A percentile compares a stretch with the other conserved stretches of the same genome.
phyloP scores from a whole-genome alignment of 2,797 vertebrate species.

The Dendrocincla tyrannina region DNA sequence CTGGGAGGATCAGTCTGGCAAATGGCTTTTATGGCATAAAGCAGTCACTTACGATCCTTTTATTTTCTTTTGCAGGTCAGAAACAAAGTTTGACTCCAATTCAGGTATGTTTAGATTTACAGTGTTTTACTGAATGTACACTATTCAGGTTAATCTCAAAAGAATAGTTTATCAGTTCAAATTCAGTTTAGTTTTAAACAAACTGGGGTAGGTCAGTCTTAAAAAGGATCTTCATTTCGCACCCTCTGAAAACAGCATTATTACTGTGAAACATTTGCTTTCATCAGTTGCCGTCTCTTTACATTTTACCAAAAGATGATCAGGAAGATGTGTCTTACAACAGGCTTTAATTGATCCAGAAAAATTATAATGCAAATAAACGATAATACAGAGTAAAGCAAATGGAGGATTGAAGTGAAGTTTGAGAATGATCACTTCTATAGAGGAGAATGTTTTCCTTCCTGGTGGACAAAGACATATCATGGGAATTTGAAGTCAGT shows the following conservation, averaged over 20 bases:
- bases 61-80: slow-evolving; percentile 85
- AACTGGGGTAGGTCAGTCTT: slow-evolving; percentile 70
- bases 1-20: background rate
- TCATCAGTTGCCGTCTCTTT: slow-evolving; percentile 39
- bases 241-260: slow-evolving; percentile 45
- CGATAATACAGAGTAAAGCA: slow-evolving; percentile 20
- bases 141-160: slow-evolving; percentile 73
- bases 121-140: slow-evolving; percentile 69
- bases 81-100: slow-evolving; percentile 94
- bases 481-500: slow-evolving; percentile 59
- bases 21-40: slow-evolving; percentile 32
- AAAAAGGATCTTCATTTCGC: slow-evolving; percentile 63
- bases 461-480: slow-evolving; percentile 46
- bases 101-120: slow-evolving; percentile 88
- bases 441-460: slow-evolving; percentile 58
- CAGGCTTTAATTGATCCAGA: slow-evolving; percentile 32
- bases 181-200: slow-evolving; percentile 76
- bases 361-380: slow-evolving; percentile 42
- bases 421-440: slow-evolving; percentile 16
- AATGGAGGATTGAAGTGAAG: background rate
- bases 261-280: slow-evolving; percentile 48
- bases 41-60: slow-evolving; percentile 37
- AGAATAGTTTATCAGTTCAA: slow-evolving; percentile 73
- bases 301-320: slow-evolving; percentile 61
- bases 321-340: slow-evolving; percentile 44